phyloP scores from a whole-genome alignment of 1,140 invertebrate species.

The Leptopilina boulardi region DNA sequence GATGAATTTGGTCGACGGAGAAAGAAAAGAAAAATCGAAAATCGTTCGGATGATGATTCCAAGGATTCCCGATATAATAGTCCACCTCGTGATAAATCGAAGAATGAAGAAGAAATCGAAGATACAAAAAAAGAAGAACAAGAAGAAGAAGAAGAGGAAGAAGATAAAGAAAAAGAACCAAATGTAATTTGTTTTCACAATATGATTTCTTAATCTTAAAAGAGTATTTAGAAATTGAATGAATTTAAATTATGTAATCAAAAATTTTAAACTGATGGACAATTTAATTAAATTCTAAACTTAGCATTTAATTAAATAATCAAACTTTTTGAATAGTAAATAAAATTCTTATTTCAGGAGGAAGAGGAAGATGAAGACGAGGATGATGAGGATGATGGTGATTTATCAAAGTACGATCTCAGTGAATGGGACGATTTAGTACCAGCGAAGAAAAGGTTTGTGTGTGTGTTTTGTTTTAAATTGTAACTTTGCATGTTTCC shows the following conservation, averaged over 20 bases:
- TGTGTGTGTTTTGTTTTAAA: too few relatives aligned
- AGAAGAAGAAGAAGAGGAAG: slow-evolving; percentile 33
- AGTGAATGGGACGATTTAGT: slow-evolving; percentile 82
- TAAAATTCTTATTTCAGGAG: slow-evolving; percentile 27
- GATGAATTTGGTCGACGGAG: slow-evolving; percentile 96
- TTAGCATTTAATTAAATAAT: too few relatives aligned
- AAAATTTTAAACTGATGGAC: too few relatives aligned
- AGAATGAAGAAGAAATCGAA: slow-evolving; percentile 45
- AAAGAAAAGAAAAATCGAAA: slow-evolving; percentile 81
- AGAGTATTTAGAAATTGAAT: too few relatives aligned
- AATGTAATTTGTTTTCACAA: slow-evolving; percentile 26
- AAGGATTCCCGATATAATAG: slow-evolving; percentile 71
- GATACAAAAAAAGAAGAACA: slow-evolving; percentile 35
- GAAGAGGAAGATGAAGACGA: slow-evolving; percentile 75
- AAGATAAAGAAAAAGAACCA: slow-evolving; percentile 44
- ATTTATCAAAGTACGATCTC: slow-evolving; percentile 89
- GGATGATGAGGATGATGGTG: slow-evolving; percentile 82
- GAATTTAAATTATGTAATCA: too few relatives aligned
- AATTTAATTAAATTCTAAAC: too few relatives aligned
- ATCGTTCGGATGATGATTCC: slow-evolving; percentile 69
- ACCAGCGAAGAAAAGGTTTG: slow-evolving; percentile 69
- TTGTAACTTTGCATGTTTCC: slow-evolving; percentile 12
- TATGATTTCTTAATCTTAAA: neutral
- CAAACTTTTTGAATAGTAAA: slow-evolving; percentile 16
- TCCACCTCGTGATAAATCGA: slow-evolving; percentile 66